These are phyloP conservation scores for Hypomecis punctinalis DNA, from an alignment of 2,888 invertebrate species.

Conservation along the genomic window DNA sequence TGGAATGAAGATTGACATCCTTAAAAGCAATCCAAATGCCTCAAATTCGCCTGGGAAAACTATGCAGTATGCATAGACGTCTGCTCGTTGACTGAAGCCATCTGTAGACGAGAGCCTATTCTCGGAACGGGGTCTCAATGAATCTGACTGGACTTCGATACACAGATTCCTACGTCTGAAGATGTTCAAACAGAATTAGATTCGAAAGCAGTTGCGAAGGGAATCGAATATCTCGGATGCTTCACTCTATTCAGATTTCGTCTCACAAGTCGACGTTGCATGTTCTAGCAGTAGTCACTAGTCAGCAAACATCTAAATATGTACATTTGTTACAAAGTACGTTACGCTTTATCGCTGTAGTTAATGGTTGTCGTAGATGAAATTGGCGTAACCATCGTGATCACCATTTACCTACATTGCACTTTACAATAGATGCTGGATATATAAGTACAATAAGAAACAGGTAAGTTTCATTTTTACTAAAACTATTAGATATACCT, in stretches of 20 bases:
- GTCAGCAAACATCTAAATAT: background rate
- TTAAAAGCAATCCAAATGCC: constrained; percentile 29
- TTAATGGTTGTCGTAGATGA: too few relatives aligned
- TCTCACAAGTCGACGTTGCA: constrained; percentile 40
- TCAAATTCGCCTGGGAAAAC: constrained; percentile 39
- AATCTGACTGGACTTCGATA: constrained; percentile 56
- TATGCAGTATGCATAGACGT: constrained; percentile 48
- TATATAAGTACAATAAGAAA: too few relatives aligned
- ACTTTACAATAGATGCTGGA: too few relatives aligned
- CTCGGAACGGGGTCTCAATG: constrained; percentile 49
- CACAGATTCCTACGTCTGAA: constrained; percentile 58
- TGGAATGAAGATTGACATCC: constrained; percentile 34
- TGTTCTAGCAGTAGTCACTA: background rate
- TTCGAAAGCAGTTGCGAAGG: constrained; percentile 55
- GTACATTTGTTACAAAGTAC: constrained; percentile 1
- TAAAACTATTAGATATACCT: too few relatives aligned
- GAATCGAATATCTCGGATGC: constrained; percentile 52
- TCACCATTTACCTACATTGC: too few relatives aligned
- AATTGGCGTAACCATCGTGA: too few relatives aligned
- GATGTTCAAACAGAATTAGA: constrained; percentile 60
- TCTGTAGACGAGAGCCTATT: constrained; percentile 53
- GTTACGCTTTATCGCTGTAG: background rate
- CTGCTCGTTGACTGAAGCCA: constrained; percentile 42
- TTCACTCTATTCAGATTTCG: constrained; percentile 43
- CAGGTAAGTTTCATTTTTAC: background rate